Conservation (phyloP, 2,113 vertebrate species). For the Girardinichthys multiradiatus region DNA sequence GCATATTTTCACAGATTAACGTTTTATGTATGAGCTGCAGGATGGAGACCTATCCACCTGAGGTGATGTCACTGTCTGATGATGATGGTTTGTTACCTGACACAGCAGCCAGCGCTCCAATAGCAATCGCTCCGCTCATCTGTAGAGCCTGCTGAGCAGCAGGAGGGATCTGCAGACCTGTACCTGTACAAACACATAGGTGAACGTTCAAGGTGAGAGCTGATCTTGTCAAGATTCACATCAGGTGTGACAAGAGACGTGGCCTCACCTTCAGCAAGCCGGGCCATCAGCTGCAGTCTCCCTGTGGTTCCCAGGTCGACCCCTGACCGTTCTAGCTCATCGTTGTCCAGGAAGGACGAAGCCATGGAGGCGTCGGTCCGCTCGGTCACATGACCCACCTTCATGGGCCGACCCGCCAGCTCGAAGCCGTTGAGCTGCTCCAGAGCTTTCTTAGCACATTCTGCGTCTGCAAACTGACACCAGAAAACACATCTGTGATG, state of each 20-base stretch:
- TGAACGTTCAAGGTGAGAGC: not conserved
- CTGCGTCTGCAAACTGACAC: slow-evolving; percentile 90
- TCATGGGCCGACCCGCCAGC: slow-evolving; percentile 95
- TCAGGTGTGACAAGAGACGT: not conserved
- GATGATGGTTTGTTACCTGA: slow-evolving; percentile 77
- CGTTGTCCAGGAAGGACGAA: slow-evolving; percentile 93
- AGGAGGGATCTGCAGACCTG: slow-evolving; percentile 95
- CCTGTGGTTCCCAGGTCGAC: slow-evolving; percentile 95
- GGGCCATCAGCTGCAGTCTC: slow-evolving; percentile 94
- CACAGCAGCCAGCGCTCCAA: slow-evolving; percentile 92
- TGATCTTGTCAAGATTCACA: no score
- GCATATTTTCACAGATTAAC: no score
- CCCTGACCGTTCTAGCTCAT: slow-evolving; percentile 93
- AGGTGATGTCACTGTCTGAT: not conserved
- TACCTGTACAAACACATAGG: slow-evolving; percentile 77
- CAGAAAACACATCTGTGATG: not conserved
- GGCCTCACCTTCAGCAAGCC: slow-evolving; percentile 90
- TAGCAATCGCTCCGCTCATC: slow-evolving; percentile 95
- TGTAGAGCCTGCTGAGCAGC: slow-evolving; percentile 96
- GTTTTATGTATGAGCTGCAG: no score
- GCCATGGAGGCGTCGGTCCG: slow-evolving; percentile 89
- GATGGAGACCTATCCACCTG: no score
- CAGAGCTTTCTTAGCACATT: slow-evolving; percentile 96
- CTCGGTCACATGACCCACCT: slow-evolving; percentile 97
- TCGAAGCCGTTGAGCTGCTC: slow-evolving; percentile 97